Conservation (phyloP, 2,888 invertebrate species). For the Falcaria lacertinaria region DNA sequence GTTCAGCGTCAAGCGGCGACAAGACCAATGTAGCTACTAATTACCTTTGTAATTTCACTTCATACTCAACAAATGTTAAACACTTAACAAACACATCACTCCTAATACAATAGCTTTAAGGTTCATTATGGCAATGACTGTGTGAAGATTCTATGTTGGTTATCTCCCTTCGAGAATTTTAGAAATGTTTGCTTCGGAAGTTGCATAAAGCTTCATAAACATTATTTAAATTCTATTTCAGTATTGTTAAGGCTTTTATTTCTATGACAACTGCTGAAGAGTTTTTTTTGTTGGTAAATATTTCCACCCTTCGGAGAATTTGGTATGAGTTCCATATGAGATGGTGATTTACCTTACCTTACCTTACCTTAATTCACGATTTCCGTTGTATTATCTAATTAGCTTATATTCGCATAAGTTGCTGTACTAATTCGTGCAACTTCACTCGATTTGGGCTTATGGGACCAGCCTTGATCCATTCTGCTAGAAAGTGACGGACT, state of each 20-base stretch:
- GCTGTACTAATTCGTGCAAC: no score
- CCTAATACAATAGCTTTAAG: background rate
- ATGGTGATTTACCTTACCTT: slow-evolving; percentile 17
- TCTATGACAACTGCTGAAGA: background rate
- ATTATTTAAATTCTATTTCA: background rate
- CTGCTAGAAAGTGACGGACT: no score
- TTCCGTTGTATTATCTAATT: no score
- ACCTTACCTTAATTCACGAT: no score
- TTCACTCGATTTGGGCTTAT: no score
- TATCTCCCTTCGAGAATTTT: background rate
- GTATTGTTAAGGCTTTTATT: background rate
- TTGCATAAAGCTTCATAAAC: background rate
- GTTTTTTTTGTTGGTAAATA: background rate
- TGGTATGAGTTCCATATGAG: slow-evolving; percentile 20
- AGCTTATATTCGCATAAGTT: no score
- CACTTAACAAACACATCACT: background rate
- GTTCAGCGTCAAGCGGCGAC: slow-evolving; percentile 20
- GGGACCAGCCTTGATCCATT: no score
- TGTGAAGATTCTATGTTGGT: no score
- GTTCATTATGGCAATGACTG: background rate
- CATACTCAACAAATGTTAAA: slow-evolving; percentile 12
- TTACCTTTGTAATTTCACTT: slow-evolving; percentile 45
- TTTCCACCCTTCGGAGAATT: slow-evolving; percentile 17
- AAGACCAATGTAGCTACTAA: slow-evolving; percentile 56
- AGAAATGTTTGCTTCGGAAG: background rate